Percentiles rank a stretch among this genome's conserved stretches.
phyloP scores from a whole-genome alignment of 2,797 vertebrate species.

The Takifugu rubripes region DNA sequence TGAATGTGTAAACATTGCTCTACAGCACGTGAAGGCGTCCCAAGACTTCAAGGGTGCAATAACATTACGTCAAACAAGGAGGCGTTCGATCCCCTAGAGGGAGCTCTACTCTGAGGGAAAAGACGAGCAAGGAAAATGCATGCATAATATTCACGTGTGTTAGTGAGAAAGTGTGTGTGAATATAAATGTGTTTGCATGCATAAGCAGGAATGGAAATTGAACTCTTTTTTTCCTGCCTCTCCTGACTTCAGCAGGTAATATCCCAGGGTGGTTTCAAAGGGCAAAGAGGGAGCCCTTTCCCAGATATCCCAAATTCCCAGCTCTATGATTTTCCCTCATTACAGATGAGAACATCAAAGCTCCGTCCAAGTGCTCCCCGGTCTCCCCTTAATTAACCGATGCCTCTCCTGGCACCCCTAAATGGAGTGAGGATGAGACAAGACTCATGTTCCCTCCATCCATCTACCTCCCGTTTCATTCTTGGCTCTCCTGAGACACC shows the following conservation, averaged over 20 bases:
- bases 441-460: constrained; percentile 35
- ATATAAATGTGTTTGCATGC: constrained; percentile 63
- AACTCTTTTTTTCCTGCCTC: constrained; percentile 23
- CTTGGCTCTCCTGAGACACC: constrained; percentile 27
- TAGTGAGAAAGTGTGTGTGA: constrained; percentile 30
- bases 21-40: constrained; percentile 36
- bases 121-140: constrained; percentile 53
- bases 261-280: constrained; percentile 57
- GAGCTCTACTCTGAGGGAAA: constrained; percentile 63
- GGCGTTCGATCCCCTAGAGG: constrained; percentile 61
- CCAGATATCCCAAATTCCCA: constrained; percentile 75
- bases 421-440: constrained; percentile 42
- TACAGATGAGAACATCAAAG: constrained; percentile 67
- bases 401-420: constrained; percentile 53
- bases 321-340: constrained; percentile 80
- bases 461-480: constrained; percentile 35
- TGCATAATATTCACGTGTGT: constrained; percentile 61
- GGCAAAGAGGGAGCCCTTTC: constrained; percentile 53
- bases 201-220: constrained; percentile 72
- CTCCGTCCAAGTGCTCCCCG: constrained; percentile 74
- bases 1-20: constrained; percentile 42
- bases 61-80: constrained; percentile 49
- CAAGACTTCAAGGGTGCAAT: constrained; percentile 50
- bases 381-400: constrained; percentile 72
- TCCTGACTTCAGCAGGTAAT: constrained; percentile 58